Base-by-base conservation (phyloP, 1,140 invertebrate species). In the Eubasilissa regina region DNA sequence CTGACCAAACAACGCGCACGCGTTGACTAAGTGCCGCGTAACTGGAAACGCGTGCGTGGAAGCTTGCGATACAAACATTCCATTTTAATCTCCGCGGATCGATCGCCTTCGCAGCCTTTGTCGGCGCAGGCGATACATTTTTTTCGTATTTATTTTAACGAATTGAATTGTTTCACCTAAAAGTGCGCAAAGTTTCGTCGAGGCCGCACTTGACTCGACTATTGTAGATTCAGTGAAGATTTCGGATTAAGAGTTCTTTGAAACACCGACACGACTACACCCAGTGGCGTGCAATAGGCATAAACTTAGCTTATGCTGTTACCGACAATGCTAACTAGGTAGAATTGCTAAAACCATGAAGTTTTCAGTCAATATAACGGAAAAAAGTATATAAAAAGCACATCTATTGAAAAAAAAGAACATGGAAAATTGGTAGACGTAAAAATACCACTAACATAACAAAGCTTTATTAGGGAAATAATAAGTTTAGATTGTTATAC, bases 121-220 rank as follows among this genome's bases (percentile, higher is more conserved):
- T 68, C 64, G 64, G 64, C 44, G 10, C 15, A 13, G 45, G 8
- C 45, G 64, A 45, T 45, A 45, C 64, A n/a, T 68, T 45, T 68
- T 45, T 47, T 45, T 43, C 19, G 3, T n/a, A 35, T 35, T 35
- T 35, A 35, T 35, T 6, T 35, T 35, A 35, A 15, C 44, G 45
- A 60, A 9, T 48, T 45, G 44, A n/a, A 68, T 45, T 68, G 64
- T 68, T 47, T 68, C 15, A 9, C 35, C 64, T 68, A 62, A 62
- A 43, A 62, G 60, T 43, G 60, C 35, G 43, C 44, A 47, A 7
- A 68, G 35, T 45, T 43, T 66, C 62, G 19, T 43, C n/a, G 35
- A 44, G 58, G 17, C 9, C 35, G 64, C 64, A 68, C 64, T 68
- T 68, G 64, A 68, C 64, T 68, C 64, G 44, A 10, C 15, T n/a